phyloP scores from a whole-genome alignment of 1,140 invertebrate species.

The Plutomurus gul region DNA sequence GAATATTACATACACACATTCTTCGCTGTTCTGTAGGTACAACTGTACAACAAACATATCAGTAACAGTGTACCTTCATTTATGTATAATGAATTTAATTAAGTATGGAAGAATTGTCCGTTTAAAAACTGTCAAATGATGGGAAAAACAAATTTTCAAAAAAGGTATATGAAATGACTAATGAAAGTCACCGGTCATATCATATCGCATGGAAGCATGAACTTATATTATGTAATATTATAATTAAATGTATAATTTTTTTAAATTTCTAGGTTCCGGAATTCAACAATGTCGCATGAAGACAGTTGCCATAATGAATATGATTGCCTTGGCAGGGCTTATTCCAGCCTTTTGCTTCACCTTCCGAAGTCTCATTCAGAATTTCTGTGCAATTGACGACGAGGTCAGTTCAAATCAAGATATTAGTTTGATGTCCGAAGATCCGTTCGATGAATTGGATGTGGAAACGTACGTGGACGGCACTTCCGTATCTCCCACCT shows the following conservation, averaged over 20 bases:
- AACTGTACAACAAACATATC: no score
- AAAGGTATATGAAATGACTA: no score
- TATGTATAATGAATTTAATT: no score
- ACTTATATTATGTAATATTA: not conserved
- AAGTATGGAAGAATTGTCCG: no score
- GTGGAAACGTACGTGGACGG: not conserved
- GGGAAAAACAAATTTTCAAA: no score
- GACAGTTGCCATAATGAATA: constrained; percentile 33
- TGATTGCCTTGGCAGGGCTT: constrained; percentile 33
- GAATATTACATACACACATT: no score
- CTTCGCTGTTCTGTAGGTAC: no score
- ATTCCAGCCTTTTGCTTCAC: constrained; percentile 45
- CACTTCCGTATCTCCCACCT: constrained; percentile 17
- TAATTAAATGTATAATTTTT: not conserved
- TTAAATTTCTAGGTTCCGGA: constrained; percentile 35
- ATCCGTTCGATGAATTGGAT: not conserved
- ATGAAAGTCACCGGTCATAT: no score
- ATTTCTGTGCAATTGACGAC: constrained; percentile 17
- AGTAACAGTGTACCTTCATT: no score
- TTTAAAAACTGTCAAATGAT: no score
- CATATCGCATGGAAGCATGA: not conserved
- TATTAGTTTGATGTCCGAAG: not conserved
- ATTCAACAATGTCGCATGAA: constrained; percentile 43
- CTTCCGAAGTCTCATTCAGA: constrained; percentile 28
- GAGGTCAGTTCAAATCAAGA: not conserved